Evolutionary conservation across 1,140 invertebrate genomes (phyloP).

Genomic region (Acromyrmex heyeri): DNA sequence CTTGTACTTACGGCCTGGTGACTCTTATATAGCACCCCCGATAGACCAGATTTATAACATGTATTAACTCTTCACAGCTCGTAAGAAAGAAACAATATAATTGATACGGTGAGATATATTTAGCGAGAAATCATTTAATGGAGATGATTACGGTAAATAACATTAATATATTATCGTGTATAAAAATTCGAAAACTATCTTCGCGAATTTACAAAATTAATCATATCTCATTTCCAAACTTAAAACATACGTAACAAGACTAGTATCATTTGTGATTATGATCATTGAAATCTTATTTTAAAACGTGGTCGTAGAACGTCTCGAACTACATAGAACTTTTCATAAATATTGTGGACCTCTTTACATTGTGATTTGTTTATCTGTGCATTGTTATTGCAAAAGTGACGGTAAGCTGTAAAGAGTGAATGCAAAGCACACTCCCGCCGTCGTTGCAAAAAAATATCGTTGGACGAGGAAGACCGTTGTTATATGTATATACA

Average conservation of each 20-base stretch:
- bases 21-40: conserved; percentile 35
- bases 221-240: conserved; percentile 43
- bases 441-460: conserved; percentile 61
- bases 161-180: background rate
- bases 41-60: conserved; percentile 53
- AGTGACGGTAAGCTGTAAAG: conserved; percentile 41
- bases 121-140: background rate
- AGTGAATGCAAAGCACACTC: conserved; percentile 32
- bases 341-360: conserved; percentile 41
- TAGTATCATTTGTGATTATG: conserved; percentile 45
- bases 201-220: conserved; percentile 17
- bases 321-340: background rate
- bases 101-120: background rate
- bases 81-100: conserved; percentile 28
- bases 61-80: conserved; percentile 50
- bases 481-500: conserved; percentile 52
- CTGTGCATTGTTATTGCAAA: conserved; percentile 25
- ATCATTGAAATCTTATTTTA: conserved; percentile 31
- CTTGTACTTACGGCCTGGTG: conserved; percentile 62
- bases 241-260: conserved; percentile 37
- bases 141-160: background rate
- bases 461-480: conserved; percentile 70
- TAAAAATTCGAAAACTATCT: conserved; percentile 9
- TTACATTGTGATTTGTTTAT: conserved; percentile 19
- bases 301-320: background rate